Evolutionary conservation across 2,113 vertebrate genomes (phyloP).

Genomic region (Hyperopisus bebe): DNA sequence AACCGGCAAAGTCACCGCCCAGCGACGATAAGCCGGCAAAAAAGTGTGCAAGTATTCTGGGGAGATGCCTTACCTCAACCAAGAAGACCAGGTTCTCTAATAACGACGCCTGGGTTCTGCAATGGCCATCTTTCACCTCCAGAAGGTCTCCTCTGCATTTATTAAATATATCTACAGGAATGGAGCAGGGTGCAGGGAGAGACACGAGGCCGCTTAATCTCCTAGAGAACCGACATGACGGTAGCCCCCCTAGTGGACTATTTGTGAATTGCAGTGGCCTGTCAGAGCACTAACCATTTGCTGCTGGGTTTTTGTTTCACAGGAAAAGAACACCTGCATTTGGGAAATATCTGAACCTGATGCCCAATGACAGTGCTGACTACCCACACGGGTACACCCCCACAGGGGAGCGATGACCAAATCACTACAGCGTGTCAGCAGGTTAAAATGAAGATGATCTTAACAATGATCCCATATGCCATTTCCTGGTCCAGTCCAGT

Average conservation of each 20-base stretch:
- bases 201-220: neutral
- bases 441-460: neutral
- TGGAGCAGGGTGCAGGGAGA: neutral
- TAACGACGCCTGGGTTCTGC: conserved; percentile 71
- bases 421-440: neutral
- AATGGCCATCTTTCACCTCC: conserved; percentile 72
- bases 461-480: neutral
- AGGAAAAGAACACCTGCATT: neutral
- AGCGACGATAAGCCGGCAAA: neutral
- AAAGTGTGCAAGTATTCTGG: too few species aligned
- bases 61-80: conserved; percentile 73
- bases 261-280: neutral
- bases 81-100: conserved; percentile 94
- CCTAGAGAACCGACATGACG: neutral
- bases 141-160: conserved; percentile 88
- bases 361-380: neutral
- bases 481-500: neutral
- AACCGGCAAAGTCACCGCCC: neutral
- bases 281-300: neutral
- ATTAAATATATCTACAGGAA: conserved; percentile 72
- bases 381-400: neutral
- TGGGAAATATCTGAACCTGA: neutral
- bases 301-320: neutral
- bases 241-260: neutral
- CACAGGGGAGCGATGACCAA: neutral